These are phyloP conservation scores for Enteromius paludinosus DNA, from an alignment of 2,797 vertebrate genomes.

Conservation along the genomic window DNA sequence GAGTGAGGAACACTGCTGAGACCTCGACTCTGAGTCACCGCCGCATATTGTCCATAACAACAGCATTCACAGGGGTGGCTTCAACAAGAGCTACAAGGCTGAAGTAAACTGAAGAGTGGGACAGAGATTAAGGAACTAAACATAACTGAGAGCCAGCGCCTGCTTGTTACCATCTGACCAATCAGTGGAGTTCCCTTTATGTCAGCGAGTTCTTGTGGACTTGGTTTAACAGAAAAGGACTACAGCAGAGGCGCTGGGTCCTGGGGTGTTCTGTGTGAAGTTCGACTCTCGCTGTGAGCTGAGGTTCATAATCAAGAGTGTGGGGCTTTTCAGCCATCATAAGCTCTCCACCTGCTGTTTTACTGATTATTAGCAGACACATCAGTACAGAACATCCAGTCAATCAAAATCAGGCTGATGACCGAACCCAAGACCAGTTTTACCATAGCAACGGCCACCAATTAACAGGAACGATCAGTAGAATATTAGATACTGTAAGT, in stretches of 20 bases:
- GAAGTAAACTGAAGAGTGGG: conserved; percentile 18
- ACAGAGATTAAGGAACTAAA: conserved; percentile 25
- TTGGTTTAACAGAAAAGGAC: conserved; percentile 5
- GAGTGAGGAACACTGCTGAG: conserved; percentile 43
- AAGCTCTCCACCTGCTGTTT: conserved; percentile 37
- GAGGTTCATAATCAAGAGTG: conserved; percentile 27
- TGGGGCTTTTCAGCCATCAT: conserved; percentile 12
- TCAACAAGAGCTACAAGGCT: background rate
- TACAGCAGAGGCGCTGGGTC: background rate
- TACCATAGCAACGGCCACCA: background rate
- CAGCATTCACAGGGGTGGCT: conserved; percentile 19
- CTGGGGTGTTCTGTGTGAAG: background rate
- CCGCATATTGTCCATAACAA: conserved; percentile 15
- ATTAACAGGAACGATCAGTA: background rate
- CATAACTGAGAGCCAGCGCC: conserved; percentile 10
- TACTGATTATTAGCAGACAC: conserved; percentile 40
- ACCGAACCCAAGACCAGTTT: background rate
- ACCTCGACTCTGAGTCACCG: conserved; percentile 31
- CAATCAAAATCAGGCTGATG: conserved; percentile 33
- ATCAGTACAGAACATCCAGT: background rate
- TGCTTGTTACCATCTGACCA: conserved; percentile 19
- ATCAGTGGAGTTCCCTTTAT: conserved; percentile 8
- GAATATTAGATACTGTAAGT: background rate
- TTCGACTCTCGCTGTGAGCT: conserved; percentile 20
- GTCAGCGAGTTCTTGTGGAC: background rate